These are phyloP conservation scores for Parazoanthus darwini DNA, from an alignment of 92 coral and sea anemone genomes.

Conservation along the genomic window DNA sequence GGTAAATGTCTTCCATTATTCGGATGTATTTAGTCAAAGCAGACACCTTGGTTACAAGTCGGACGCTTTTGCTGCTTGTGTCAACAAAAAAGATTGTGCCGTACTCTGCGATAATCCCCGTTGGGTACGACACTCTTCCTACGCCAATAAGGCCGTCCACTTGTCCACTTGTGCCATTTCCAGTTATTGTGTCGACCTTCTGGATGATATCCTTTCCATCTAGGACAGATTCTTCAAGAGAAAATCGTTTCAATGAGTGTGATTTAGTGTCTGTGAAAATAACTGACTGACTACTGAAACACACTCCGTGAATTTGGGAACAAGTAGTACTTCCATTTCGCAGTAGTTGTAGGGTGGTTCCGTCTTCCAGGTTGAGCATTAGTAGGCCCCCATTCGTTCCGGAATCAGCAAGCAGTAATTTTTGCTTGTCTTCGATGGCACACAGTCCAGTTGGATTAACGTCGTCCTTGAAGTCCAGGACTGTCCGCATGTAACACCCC, in stretches of 20 bases:
- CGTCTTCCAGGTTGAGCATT: conserved; percentile 46
- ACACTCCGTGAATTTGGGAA: conserved; percentile 48
- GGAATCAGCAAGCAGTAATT: too few species aligned
- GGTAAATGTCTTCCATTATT: conserved; percentile 43
- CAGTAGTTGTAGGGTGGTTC: conserved; percentile 49
- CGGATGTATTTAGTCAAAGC: conserved; percentile 29
- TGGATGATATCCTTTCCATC: not conserved
- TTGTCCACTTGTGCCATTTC: conserved; percentile 28
- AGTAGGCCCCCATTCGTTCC: conserved; percentile 47
- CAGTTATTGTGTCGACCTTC: conserved; percentile 20
- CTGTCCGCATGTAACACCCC: too few species aligned
- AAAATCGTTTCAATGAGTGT: conserved; percentile 36
- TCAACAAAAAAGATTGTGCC: conserved; percentile 24
- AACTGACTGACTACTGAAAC: conserved; percentile 32
- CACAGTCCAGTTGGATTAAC: too few species aligned
- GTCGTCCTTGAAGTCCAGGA: too few species aligned
- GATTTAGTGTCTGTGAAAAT: conserved; percentile 44
- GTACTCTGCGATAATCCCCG: conserved; percentile 5
- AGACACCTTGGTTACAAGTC: conserved; percentile 25
- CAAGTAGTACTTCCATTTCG: conserved; percentile 36
- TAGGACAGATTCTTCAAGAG: not conserved
- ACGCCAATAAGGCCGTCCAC: conserved; percentile 22
- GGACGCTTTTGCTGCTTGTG: conserved; percentile 39
- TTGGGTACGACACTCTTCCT: conserved; percentile 24
- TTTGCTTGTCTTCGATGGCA: too few species aligned